Evolutionary conservation across 2,888 invertebrate species (phyloP), one percentile per base, ranked within the genome.

Genomic region (Biston betularia): DNA sequence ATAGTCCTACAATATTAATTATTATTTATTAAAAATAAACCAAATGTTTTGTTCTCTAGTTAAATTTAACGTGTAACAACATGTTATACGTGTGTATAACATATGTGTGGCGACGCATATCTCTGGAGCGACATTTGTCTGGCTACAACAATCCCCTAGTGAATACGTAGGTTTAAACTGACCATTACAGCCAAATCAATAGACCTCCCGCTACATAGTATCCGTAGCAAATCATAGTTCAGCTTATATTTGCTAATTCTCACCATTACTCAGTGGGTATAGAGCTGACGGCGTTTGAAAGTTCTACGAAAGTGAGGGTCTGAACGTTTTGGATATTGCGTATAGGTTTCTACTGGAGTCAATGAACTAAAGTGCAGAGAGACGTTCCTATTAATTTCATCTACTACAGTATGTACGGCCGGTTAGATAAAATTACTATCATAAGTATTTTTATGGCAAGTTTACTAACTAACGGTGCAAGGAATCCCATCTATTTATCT

Each of bases 371-470:
- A 74, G 83, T 83, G 87, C 87, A 88, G 89, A 64, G 88, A 86
- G 88, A 88, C 83, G 81, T 86, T 86, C 85, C 87, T 89, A 89
- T 90, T 87, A 90, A 88, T 90, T 90, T 24, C 24, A 90, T 87
- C 84, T 84, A 82, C 24, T 24, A 24, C 24, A 24, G 24, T 24
- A 24, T 2, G 24, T 24, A 24, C 24, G 24, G 24, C 24, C 24
- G 3, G 24, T 24, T 24, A 24, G 24, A 24, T 3, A 24, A 24
- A 24, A 24, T 24, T 24, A 24, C 3, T 3, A 24, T 24, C 1
- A 24, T 24, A 2, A 24, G 24, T 3, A 24, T 24, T 24, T 24
- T 3, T 24, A 24, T 24, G 24, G 24, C 24, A 24, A 24, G 24
- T 24, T 24, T 24, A 24, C 24, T 24, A 24, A 24, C 24, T 24